Evolutionary conservation across 2,797 vertebrate species (phyloP).

Genomic region (Pygocentrus nattereri): DNA sequence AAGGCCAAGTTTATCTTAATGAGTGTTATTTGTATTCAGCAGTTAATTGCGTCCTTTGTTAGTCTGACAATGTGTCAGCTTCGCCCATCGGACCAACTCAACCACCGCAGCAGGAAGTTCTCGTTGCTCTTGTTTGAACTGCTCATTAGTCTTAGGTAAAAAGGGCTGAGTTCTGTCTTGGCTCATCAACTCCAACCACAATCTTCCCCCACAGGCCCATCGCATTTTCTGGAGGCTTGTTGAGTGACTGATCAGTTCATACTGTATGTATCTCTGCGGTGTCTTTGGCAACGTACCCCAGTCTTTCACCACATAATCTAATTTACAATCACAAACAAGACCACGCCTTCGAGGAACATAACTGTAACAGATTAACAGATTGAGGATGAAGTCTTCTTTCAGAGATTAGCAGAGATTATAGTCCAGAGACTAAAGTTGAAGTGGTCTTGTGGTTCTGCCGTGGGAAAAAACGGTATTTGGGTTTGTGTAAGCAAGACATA

Average conservation of each 20-base stretch:
- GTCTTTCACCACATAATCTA: neutral
- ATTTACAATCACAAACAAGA: neutral
- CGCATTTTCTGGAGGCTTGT: neutral
- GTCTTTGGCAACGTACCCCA: neutral
- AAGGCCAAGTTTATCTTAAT: too few species aligned
- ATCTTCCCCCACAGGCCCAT: neutral
- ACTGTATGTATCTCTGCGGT: neutral
- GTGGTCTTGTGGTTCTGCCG: neutral
- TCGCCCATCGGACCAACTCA: neutral
- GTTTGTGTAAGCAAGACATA: too few species aligned
- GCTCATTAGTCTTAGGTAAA: neutral
- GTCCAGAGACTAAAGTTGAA: neutral
- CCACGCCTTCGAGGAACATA: too few species aligned
- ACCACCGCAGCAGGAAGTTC: neutral
- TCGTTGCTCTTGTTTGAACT: slow-evolving; percentile 7
- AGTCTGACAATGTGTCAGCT: neutral
- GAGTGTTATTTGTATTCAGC: too few species aligned
- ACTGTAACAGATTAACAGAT: neutral
- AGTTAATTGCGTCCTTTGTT: neutral
- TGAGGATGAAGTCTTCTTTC: neutral
- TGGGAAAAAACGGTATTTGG: too few species aligned
- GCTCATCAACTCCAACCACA: neutral
- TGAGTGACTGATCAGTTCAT: neutral
- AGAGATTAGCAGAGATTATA: too few species aligned
- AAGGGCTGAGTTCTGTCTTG: neutral